phyloP scores from a whole-genome alignment of 2,888 invertebrate species.

The Xestia sexstrigata region DNA sequence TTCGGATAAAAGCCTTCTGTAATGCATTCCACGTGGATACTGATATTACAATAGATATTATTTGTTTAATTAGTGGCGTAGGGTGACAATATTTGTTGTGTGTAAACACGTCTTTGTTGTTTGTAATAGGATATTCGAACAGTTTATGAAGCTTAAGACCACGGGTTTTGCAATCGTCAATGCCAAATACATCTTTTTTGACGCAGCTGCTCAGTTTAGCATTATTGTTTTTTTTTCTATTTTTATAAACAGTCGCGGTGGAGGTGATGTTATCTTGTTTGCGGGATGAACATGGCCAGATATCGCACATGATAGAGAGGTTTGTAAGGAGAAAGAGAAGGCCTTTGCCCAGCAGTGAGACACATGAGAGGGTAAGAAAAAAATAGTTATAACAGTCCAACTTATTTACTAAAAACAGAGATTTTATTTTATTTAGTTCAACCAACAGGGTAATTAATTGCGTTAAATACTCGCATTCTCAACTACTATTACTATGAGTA shows the following conservation, averaged over 20 bases:
- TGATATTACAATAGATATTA: slow-evolving; percentile 10
- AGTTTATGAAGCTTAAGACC: neutral
- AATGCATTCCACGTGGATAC: slow-evolving; percentile 34
- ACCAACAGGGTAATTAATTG: neutral
- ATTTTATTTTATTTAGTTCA: neutral
- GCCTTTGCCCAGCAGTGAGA: too few species aligned
- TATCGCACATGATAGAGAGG: too few species aligned
- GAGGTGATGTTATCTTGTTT: too few species aligned
- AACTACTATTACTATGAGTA: neutral
- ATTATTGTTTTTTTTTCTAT: neutral
- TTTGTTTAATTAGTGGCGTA: slow-evolving; percentile 22
- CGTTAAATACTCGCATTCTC: neutral
- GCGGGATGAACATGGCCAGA: too few species aligned
- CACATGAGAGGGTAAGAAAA: too few species aligned
- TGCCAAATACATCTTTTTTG: neutral
- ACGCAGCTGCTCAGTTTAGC: neutral
- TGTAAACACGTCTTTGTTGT: neutral
- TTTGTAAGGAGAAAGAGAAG: too few species aligned
- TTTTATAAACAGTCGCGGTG: too few species aligned
- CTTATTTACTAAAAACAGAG: neutral
- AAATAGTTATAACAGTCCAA: neutral
- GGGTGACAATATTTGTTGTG: neutral
- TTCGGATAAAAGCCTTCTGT: slow-evolving; percentile 47
- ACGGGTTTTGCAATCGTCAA: neutral
- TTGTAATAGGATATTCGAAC: neutral